Evolutionary conservation across 2,888 invertebrate genomes (phyloP).

Genomic region (Poecilus cupreus): DNA sequence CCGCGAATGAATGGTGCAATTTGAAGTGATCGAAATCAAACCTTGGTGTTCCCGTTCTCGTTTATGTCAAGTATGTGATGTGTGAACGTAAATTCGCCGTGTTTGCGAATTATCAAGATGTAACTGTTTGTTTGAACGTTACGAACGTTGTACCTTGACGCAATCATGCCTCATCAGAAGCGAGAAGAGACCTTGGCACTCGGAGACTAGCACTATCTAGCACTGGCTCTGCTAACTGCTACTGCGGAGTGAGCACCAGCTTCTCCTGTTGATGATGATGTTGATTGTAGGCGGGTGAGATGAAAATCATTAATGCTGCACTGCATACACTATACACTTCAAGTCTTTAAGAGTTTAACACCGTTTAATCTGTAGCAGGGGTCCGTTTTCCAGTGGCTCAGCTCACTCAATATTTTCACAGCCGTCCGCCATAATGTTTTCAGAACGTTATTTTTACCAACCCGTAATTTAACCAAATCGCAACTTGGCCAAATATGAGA

Average conservation of each 20-base stretch:
- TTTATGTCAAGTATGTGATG: conserved; percentile 5
- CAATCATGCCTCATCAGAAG: conserved; percentile 43
- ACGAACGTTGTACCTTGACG: conserved; percentile 43
- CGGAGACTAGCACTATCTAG: neutral
- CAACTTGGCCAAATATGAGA: too few species aligned
- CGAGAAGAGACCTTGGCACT: conserved; percentile 30
- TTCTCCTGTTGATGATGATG: neutral
- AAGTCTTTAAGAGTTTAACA: neutral
- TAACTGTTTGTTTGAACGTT: conserved; percentile 47
- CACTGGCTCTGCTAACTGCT: neutral
- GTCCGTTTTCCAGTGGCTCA: neutral
- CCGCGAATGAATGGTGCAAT: neutral
- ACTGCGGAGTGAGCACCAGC: too few species aligned
- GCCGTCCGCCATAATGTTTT: too few species aligned
- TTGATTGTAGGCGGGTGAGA: neutral
- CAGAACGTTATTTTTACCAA: too few species aligned
- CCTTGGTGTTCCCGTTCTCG: neutral
- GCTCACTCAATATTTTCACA: too few species aligned
- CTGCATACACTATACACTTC: neutral
- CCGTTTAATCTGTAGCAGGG: neutral
- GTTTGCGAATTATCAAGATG: conserved; percentile 52
- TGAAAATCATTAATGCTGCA: conserved; percentile 1
- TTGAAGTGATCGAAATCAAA: neutral
- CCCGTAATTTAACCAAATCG: too few species aligned
- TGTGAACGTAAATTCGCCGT: neutral